A percentile compares a stretch with the other conserved stretches of the same genome.
phyloP scores from a whole-genome alignment of 2,113 vertebrate genomes.

The Acinonyx jubatus region DNA sequence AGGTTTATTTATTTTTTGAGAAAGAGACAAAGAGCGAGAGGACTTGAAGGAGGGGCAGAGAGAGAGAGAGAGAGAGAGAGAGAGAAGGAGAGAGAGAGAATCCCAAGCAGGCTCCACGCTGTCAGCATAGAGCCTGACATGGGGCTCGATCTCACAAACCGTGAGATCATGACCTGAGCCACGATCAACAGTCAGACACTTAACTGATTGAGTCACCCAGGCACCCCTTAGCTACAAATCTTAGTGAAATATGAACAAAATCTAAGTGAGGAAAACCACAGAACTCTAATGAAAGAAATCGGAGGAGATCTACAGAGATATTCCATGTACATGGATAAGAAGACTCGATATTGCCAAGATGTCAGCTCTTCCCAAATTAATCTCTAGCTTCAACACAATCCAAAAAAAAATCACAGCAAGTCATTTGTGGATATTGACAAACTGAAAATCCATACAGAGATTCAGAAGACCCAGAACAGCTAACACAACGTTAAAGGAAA shows the following conservation, averaged over 20 bases:
- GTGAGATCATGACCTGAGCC: not conserved
- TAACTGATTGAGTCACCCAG: not conserved
- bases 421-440: too few relatives aligned
- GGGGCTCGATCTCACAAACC: not conserved
- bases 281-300: not conserved
- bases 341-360: not conserved
- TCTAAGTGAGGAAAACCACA: not conserved
- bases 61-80: not conserved
- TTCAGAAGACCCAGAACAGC: not conserved
- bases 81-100: not conserved
- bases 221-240: not conserved
- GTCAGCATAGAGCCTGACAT: not conserved
- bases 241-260: not conserved
- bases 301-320: not conserved
- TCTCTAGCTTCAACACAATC: not conserved
- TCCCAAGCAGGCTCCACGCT: not conserved
- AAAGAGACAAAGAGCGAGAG: not conserved
- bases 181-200: not conserved
- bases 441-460: not conserved
- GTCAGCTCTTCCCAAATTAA: not conserved
- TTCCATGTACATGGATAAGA: not conserved
- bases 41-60: not conserved
- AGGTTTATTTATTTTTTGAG: not conserved
- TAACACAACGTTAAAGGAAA: not conserved
- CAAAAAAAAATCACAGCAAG: too few relatives aligned